A percentile compares a stretch with the other conserved stretches of the same genome.
These are phyloP conservation scores for Silurus asotus DNA, from an alignment of 2,113 vertebrate species.

Conservation along the genomic window DNA sequence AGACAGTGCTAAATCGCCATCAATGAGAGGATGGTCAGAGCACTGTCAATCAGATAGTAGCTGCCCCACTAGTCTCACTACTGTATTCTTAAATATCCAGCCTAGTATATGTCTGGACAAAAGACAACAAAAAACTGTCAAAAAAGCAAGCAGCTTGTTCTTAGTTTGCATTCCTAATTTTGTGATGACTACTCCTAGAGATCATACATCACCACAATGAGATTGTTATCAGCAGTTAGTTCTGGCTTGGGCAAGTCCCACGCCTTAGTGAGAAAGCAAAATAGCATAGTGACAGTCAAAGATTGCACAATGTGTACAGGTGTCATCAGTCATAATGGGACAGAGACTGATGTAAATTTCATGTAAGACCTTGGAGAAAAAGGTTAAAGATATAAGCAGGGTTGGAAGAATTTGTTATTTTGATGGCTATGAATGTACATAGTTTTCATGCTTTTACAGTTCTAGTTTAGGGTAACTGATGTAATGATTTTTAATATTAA, in stretches of 20 bases:
- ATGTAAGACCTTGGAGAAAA: conserved; percentile 60
- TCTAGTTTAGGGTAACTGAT: conserved; percentile 26
- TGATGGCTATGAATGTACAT: neutral
- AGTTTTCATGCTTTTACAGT: conserved; percentile 15
- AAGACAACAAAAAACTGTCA: neutral
- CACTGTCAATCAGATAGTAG: neutral
- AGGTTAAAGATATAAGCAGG: conserved; percentile 63
- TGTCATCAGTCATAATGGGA: conserved; percentile 71
- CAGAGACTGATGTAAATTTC: conserved; percentile 68
- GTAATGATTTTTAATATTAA: conserved; percentile 8
- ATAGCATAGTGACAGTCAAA: conserved; percentile 62
- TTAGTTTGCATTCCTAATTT: conserved; percentile 53
- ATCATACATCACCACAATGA: conserved; percentile 67
- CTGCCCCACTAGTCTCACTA: neutral
- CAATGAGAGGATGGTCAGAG: neutral
- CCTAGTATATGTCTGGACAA: conserved; percentile 2
- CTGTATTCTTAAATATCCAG: neutral
- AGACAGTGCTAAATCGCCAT: conserved; percentile 42
- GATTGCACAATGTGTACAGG: conserved; percentile 73
- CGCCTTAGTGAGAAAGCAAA: conserved; percentile 70
- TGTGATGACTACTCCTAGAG: conserved; percentile 56
- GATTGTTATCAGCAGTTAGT: conserved; percentile 70
- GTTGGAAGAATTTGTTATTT: neutral
- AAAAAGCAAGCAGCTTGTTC: conserved; percentile 1
- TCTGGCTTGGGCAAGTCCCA: conserved; percentile 71